phyloP scores from a whole-genome alignment of 2,113 vertebrate species.

The Riparia riparia region DNA sequence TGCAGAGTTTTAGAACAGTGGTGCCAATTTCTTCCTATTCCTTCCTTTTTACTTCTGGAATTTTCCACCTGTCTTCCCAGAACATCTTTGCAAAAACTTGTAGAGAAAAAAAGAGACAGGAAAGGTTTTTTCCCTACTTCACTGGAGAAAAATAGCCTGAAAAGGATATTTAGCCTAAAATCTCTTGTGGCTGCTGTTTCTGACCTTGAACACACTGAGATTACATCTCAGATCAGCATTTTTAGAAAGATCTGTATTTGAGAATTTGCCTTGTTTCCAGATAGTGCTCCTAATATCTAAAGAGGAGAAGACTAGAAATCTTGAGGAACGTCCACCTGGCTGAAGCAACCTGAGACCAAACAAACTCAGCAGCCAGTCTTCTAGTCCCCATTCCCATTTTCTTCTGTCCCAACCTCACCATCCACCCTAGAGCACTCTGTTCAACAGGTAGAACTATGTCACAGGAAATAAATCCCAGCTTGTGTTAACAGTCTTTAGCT shows the following conservation, averaged over 20 bases:
- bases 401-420: not conserved
- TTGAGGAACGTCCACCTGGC: not conserved
- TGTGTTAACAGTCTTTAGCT: not conserved
- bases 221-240: not conserved
- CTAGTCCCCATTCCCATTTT: not conserved
- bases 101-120: not conserved
- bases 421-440: fast-evolving
- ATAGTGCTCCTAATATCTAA: not conserved
- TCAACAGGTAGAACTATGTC: not conserved
- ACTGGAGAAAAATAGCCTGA: not conserved
- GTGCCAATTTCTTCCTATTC: not conserved
- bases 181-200: not conserved
- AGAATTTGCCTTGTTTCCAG: not conserved
- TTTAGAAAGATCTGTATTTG: not conserved
- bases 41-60: not conserved
- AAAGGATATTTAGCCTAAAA: not conserved
- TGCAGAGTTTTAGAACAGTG: not conserved
- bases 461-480: not conserved
- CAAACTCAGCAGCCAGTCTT: not conserved
- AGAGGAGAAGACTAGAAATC: not conserved
- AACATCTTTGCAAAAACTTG: not conserved
- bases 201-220: not conserved
- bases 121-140: not conserved
- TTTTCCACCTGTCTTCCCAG: not conserved
- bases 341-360: not conserved